These are phyloP conservation scores for Samia ricini DNA, from an alignment of 1,140 invertebrate genomes.

Conservation along the genomic window DNA sequence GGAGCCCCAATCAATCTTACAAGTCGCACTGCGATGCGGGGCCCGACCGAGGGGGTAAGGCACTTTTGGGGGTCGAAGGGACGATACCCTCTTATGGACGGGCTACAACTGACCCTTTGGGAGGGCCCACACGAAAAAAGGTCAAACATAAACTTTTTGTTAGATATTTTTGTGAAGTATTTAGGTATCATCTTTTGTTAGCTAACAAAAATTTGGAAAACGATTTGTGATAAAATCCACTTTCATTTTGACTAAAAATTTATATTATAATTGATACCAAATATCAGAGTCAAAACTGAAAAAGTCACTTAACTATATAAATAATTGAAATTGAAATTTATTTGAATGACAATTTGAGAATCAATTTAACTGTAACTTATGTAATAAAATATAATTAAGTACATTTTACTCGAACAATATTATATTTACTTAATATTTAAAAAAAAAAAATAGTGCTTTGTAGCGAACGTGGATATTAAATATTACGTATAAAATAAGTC, in stretches of 20 bases:
- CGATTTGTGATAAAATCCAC: not conserved
- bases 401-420: too few relatives aligned
- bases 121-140: constrained; percentile 45
- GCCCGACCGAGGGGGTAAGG: constrained; percentile 31
- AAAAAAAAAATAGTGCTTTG: not conserved
- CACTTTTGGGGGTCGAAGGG: constrained; percentile 58
- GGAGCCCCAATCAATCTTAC: constrained; percentile 77
- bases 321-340: too few relatives aligned
- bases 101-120: constrained; percentile 65
- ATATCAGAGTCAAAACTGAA: too few relatives aligned
- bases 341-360: too few relatives aligned
- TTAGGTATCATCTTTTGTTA: constrained; percentile 2
- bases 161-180: constrained; percentile 32
- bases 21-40: constrained; percentile 61
- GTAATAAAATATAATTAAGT: too few relatives aligned
- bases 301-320: too few relatives aligned
- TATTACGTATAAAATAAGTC: not conserved
- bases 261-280: too few relatives aligned
- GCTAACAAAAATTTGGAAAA: not conserved
- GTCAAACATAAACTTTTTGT: constrained; percentile 58
- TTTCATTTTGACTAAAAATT: not conserved
- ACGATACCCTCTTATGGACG: constrained; percentile 65
- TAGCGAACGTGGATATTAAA: not conserved
- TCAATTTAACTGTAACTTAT: too few relatives aligned
- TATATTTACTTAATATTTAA: not conserved